phyloP scores from a whole-genome alignment of 1,140 invertebrate genomes.

The Phymastichus coffea region DNA sequence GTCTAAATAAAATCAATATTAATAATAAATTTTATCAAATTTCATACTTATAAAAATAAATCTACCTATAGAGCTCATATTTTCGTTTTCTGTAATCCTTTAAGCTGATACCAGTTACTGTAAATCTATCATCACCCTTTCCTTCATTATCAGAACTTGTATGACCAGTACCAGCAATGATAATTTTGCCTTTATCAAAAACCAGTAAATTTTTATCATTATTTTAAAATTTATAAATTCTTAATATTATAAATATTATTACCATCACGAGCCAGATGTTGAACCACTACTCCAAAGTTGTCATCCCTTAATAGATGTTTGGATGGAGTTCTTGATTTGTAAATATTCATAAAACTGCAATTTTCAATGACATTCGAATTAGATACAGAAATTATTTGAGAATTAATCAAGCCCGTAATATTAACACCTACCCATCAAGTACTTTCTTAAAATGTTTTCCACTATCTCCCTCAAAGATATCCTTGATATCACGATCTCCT shows the following conservation, averaged over 20 bases:
- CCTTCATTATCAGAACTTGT: slow-evolving; percentile 37
- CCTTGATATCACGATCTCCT: slow-evolving; percentile 58
- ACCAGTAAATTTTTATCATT: slow-evolving; percentile 8
- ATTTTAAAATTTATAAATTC: not conserved
- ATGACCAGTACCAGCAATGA: slow-evolving; percentile 61
- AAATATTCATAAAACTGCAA: slow-evolving; percentile 48
- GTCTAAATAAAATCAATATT: slow-evolving; percentile 31
- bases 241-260: slow-evolving; percentile 6
- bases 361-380: too few species aligned
- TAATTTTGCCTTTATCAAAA: slow-evolving; percentile 53
- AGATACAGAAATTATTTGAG: too few species aligned
- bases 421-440: slow-evolving; percentile 54
- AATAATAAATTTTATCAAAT: slow-evolving; percentile 2
- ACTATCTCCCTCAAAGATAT: slow-evolving; percentile 62
- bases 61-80: slow-evolving; percentile 56
- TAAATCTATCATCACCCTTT: slow-evolving; percentile 49
- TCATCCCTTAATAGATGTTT: slow-evolving; percentile 44
- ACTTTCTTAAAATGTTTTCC: slow-evolving; percentile 61
- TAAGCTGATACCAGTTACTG: slow-evolving; percentile 60
- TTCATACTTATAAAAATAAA: slow-evolving; percentile 4
- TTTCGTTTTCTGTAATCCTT: slow-evolving; percentile 56
- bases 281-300: slow-evolving; percentile 45
- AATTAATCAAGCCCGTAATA: slow-evolving; percentile 24
- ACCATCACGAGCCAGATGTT: slow-evolving; percentile 49
- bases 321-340: slow-evolving; percentile 36